phyloP scores from a whole-genome alignment of 2,888 invertebrate genomes.

The Orchesellides sinensis region DNA sequence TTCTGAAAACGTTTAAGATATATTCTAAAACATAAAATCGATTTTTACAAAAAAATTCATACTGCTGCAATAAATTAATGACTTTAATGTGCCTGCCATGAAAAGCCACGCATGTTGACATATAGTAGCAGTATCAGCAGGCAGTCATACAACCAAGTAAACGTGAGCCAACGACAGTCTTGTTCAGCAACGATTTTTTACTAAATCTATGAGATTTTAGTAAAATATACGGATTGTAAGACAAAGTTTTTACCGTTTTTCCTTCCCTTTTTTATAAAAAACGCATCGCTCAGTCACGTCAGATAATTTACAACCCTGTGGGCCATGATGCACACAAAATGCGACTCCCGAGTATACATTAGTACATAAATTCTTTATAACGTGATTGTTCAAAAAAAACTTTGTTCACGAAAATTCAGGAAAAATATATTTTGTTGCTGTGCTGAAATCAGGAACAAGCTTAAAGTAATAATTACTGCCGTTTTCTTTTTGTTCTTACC shows the following conservation, averaged over 20 bases:
- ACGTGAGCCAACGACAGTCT: conserved; percentile 43
- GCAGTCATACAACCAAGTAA: conserved; percentile 45
- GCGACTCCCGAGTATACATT: conserved; percentile 47
- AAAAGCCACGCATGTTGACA: conserved; percentile 64
- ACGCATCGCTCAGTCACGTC: conserved; percentile 63
- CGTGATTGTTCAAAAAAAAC: conserved; percentile 52
- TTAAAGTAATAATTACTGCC: conserved; percentile 64
- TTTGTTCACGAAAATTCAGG: conserved; percentile 66
- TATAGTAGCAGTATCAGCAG: conserved; percentile 63
- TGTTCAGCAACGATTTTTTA: neutral
- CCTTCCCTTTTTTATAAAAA: conserved; percentile 54
- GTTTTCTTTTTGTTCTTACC: conserved; percentile 55
- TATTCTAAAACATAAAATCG: conserved; percentile 39
- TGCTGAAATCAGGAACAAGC: conserved; percentile 64
- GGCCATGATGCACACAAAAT: conserved; percentile 8
- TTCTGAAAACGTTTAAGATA: neutral
- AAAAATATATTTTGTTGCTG: conserved; percentile 61
- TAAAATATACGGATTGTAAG: conserved; percentile 44
- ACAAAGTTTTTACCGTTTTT: conserved; percentile 61
- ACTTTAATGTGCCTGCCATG: conserved; percentile 56
- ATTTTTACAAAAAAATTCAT: conserved; percentile 46
- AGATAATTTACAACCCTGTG: conserved; percentile 64
- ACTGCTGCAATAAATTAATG: conserved; percentile 53
- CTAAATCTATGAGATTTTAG: too few species aligned
- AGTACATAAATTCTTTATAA: conserved; percentile 43